These are phyloP conservation scores for Apostichopus californicus DNA, from an alignment of 35 echinoderm and acorn worm genomes.

Conservation along the genomic window DNA sequence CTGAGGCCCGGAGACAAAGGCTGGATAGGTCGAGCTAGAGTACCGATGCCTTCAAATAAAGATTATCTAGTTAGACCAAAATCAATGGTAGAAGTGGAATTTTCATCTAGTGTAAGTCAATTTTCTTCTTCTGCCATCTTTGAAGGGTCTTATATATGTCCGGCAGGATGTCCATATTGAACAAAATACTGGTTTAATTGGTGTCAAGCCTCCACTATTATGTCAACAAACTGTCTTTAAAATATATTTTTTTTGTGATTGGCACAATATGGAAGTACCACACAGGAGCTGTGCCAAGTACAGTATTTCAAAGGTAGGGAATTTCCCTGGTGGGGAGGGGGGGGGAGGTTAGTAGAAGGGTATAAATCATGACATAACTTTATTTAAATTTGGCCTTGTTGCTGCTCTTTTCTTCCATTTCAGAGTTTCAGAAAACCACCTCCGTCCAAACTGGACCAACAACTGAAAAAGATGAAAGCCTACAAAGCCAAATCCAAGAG, in stretches of 20 bases:
- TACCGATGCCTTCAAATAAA: conserved; percentile 94
- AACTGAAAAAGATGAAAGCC: conserved; percentile 77
- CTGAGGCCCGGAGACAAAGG: conserved; percentile 92
- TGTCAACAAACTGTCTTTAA: too few species aligned
- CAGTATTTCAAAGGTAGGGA: too few species aligned
- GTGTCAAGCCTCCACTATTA: too few species aligned
- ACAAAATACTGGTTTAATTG: too few species aligned
- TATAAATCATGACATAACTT: too few species aligned
- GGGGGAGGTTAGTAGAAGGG: too few species aligned
- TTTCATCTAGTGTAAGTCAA: conserved; percentile 49
- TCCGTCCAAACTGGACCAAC: conserved; percentile 74
- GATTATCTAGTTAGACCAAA: conserved; percentile 94
- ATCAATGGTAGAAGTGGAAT: conserved; percentile 83
- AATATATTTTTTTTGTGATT: background rate
- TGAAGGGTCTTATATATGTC: too few species aligned
- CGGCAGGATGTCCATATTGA: too few species aligned
- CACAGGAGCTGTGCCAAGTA: too few species aligned
- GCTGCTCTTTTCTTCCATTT: background rate
- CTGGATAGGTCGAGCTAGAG: conserved; percentile 89
- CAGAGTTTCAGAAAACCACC: conserved; percentile 53
- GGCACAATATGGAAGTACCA: too few species aligned
- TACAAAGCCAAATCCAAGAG: conserved; percentile 58
- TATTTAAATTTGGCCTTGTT: background rate
- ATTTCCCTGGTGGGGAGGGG: too few species aligned
- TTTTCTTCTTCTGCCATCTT: too few species aligned